Percentiles rank a stretch among this genome's conserved stretches.
Evolutionary conservation across 2,113 vertebrate species (phyloP).

Genomic region (Synodontis membranacea): DNA sequence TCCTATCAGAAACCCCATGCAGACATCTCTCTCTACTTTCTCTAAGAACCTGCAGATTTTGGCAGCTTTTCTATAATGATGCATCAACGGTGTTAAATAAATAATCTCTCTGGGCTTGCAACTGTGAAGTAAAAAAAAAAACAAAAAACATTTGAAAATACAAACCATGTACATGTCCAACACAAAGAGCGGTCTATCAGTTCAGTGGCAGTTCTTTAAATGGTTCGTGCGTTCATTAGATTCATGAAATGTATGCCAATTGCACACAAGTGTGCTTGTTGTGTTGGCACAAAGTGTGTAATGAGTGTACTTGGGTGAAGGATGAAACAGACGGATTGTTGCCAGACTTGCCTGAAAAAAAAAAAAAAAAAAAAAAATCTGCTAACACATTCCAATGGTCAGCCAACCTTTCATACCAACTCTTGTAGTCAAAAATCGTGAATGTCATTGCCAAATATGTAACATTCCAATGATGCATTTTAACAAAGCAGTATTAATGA

Average conservation of each 20-base stretch:
- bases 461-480: not conserved
- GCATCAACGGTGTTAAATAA: not conserved
- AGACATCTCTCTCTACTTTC: not conserved
- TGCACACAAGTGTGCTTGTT: not conserved
- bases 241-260: not conserved
- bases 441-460: not conserved
- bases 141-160: too few relatives aligned
- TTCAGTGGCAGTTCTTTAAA: not conserved
- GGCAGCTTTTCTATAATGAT: not conserved
- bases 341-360: not conserved
- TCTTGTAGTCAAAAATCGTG: not conserved
- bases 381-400: not conserved
- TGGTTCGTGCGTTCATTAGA: not conserved
- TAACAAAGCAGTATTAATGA: not conserved
- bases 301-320: not conserved
- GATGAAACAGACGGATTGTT: not conserved
- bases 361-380: too few relatives aligned
- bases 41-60: not conserved
- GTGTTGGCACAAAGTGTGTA: not conserved
- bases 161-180: not conserved
- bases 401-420: not conserved
- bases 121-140: not conserved
- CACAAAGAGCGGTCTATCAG: not conserved
- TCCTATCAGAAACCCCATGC: not conserved
- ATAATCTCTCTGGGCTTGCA: not conserved